Evolutionary conservation across 2,797 vertebrate species (phyloP).

Genomic region (Poeciliopsis presidionis): DNA sequence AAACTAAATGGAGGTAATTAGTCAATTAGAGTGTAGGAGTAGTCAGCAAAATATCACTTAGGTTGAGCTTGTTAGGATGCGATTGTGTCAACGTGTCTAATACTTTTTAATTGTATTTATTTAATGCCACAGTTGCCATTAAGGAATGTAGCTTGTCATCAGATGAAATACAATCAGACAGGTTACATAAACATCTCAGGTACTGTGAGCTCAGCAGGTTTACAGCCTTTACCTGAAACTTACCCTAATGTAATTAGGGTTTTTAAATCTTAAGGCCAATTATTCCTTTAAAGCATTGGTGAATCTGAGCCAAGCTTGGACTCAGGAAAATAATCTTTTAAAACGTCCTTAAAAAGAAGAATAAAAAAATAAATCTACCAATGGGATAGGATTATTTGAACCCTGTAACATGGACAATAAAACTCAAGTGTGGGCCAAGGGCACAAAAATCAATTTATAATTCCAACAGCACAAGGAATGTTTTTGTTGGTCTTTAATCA

Average conservation of each 20-base stretch:
- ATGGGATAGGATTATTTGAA: neutral
- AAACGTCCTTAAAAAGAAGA: constrained; percentile 26
- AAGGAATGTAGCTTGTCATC: constrained; percentile 34
- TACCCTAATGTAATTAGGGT: constrained; percentile 39
- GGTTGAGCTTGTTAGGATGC: constrained; percentile 37
- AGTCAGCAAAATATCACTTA: constrained; percentile 52
- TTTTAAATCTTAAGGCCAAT: constrained; percentile 37
- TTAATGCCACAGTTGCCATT: constrained; percentile 11
- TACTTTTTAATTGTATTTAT: constrained; percentile 47
- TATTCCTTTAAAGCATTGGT: constrained; percentile 43
- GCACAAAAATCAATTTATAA: constrained; percentile 8
- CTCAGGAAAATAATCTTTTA: constrained; percentile 53
- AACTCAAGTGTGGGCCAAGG: constrained; percentile 22
- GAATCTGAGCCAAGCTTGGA: constrained; percentile 35
- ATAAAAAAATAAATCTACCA: constrained; percentile 9
- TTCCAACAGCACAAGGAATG: neutral
- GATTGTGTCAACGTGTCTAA: constrained; percentile 26
- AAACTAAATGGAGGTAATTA: constrained; percentile 70
- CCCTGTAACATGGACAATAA: constrained; percentile 27
- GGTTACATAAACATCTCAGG: constrained; percentile 58
- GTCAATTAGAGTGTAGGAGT: constrained; percentile 48
- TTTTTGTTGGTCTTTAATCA: neutral
- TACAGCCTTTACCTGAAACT: constrained; percentile 38
- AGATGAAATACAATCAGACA: constrained; percentile 40
- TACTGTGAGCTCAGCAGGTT: constrained; percentile 45